phyloP scores from a whole-genome alignment of 2,113 vertebrate genomes.

The Fukomys damarensis region DNA sequence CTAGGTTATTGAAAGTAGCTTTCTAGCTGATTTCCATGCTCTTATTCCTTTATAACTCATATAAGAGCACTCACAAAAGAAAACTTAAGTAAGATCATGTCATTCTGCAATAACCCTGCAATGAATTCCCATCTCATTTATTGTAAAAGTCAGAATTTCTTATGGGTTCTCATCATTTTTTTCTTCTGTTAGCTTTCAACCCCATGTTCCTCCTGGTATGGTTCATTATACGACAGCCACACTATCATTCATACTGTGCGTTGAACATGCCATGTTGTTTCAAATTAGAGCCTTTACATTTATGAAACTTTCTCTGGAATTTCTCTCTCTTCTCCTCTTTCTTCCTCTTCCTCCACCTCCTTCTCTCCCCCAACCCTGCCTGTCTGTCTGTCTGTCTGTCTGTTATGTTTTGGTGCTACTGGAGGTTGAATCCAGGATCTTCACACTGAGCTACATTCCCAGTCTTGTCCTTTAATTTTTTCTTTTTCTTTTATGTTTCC shows the following conservation, averaged over 20 bases:
- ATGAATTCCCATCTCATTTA: neutral
- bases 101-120: neutral
- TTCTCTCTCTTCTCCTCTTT: neutral
- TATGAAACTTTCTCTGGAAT: neutral
- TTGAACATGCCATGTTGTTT: neutral
- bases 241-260: neutral
- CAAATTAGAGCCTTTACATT: neutral
- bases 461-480: neutral
- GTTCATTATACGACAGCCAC: neutral
- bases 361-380: too few species aligned
- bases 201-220: neutral
- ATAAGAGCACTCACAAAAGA: neutral
- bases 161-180: neutral
- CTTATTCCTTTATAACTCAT: neutral
- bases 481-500: neutral
- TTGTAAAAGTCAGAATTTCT: neutral
- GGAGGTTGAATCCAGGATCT: neutral
- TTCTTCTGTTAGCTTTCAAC: neutral
- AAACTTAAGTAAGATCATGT: neutral
- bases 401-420: neutral
- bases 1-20: neutral
- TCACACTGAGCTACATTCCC: neutral
- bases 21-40: neutral
- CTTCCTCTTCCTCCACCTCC: too few species aligned
- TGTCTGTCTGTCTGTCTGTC: neutral